phyloP scores from a whole-genome alignment of 1,140 invertebrate species.

The Cryptotermes secundus region DNA sequence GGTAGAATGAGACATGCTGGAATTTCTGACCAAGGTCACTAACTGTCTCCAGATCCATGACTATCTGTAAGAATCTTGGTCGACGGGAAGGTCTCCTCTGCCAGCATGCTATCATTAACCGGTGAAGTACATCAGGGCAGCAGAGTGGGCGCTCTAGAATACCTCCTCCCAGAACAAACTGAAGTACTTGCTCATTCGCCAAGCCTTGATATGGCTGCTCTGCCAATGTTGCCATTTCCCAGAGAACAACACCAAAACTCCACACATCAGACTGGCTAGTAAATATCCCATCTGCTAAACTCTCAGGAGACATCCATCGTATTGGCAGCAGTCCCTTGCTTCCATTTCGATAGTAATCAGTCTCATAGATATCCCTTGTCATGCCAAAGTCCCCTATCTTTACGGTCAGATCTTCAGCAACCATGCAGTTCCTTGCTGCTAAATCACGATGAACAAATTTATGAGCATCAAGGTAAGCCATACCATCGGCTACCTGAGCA shows the following conservation, averaged over 20 bases:
- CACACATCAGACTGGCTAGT: constrained; percentile 91
- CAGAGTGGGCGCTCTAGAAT: constrained; percentile 91
- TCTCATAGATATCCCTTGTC: constrained; percentile 96
- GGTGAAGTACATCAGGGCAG: constrained; percentile 86
- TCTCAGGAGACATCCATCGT: constrained; percentile 94
- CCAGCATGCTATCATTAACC: constrained; percentile 90
- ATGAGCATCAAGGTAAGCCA: constrained; percentile 92
- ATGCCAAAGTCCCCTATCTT: constrained; percentile 97
- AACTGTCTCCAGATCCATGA: background rate
- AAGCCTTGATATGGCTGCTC: constrained; percentile 89
- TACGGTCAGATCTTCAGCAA: constrained; percentile 84
- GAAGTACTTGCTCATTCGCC: constrained; percentile 71
- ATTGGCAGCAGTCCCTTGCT: constrained; percentile 88
- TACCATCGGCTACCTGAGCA: constrained; percentile 96
- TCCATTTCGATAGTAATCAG: constrained; percentile 85
- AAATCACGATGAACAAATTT: constrained; percentile 97
- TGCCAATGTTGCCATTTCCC: constrained; percentile 98
- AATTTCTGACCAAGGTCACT: constrained; percentile 4
- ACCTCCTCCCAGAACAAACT: constrained; percentile 86
- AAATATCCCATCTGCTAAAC: constrained; percentile 92
- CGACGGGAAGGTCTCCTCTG: constrained; percentile 68
- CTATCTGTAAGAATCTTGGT: constrained; percentile 70
- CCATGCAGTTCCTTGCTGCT: constrained; percentile 98
- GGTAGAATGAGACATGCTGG: constrained; percentile 23
- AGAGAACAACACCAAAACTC: constrained; percentile 96